These are phyloP conservation scores for Heterodera carotae DNA, from an alignment of 1,140 invertebrate genomes.

Conservation along the genomic window DNA sequence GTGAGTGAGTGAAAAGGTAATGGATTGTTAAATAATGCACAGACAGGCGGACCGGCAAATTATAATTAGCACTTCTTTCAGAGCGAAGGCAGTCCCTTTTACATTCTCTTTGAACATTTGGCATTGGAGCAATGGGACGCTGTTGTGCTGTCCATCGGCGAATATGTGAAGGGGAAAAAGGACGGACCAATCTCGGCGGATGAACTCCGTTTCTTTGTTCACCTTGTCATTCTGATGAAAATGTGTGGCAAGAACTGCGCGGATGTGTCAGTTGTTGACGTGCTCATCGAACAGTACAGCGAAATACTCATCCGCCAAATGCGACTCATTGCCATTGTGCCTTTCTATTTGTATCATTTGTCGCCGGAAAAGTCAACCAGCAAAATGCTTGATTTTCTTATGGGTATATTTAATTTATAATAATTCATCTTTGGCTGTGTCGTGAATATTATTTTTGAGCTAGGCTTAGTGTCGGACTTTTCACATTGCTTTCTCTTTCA, in stretches of 20 bases:
- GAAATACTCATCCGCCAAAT: slow-evolving; percentile 29
- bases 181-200: slow-evolving; percentile 24
- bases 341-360: slow-evolving; percentile 41
- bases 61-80: slow-evolving; percentile 16
- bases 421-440: too few species aligned
- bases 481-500: too few species aligned
- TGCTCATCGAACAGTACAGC: slow-evolving; percentile 27
- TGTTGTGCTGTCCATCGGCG: slow-evolving; percentile 25
- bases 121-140: slow-evolving; percentile 30
- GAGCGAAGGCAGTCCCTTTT: slow-evolving; percentile 29
- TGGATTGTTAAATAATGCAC: too few species aligned
- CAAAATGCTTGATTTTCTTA: slow-evolving; percentile 42
- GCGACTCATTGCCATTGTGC: slow-evolving; percentile 35
- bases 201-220: slow-evolving; percentile 48
- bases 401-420: slow-evolving; percentile 24
- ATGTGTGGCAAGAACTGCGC: slow-evolving; percentile 10
- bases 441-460: too few species aligned
- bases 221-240: slow-evolving; percentile 43
- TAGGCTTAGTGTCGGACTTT: too few species aligned
- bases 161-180: slow-evolving; percentile 11
- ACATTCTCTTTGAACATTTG: slow-evolving; percentile 32
- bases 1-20: not conserved
- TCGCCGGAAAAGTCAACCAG: slow-evolving; percentile 21
- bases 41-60: too few species aligned
- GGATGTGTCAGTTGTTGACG: slow-evolving; percentile 22